phyloP scores from a whole-genome alignment of 1,140 invertebrate species.

The Zaprionus lachaisei region DNA sequence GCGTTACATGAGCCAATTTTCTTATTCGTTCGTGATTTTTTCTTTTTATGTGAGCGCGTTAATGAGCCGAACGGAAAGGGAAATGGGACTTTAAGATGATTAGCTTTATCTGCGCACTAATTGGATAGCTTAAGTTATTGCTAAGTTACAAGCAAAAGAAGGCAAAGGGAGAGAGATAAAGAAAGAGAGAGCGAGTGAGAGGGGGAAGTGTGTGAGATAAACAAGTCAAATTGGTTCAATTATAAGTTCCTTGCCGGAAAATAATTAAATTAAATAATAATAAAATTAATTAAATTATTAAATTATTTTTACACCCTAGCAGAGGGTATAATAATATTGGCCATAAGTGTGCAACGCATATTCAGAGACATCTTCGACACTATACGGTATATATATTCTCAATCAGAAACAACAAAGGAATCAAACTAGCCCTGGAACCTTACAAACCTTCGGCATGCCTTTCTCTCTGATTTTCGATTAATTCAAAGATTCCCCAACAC shows the following conservation, averaged over 20 bases:
- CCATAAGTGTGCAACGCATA: too few relatives aligned
- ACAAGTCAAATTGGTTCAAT: conserved; percentile 24
- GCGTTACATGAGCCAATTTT: conserved; percentile 71
- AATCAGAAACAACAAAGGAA: too few relatives aligned
- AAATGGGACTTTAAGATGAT: conserved; percentile 31
- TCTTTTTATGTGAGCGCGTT: conserved; percentile 8
- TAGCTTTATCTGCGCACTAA: conserved; percentile 35
- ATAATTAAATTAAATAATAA: too few relatives aligned
- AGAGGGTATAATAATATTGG: neutral
- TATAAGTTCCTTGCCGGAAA: neutral
- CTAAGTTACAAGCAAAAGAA: neutral
- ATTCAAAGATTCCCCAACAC: neutral
- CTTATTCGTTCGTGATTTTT: conserved; percentile 28
- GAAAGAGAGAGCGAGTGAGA: neutral
- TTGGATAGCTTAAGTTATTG: conserved; percentile 42
- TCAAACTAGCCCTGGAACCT: too few relatives aligned
- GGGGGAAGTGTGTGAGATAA: neutral
- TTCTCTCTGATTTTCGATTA: neutral
- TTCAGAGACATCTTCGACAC: too few relatives aligned
- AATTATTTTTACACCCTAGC: neutral
- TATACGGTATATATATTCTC: too few relatives aligned
- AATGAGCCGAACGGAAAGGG: conserved; percentile 13
- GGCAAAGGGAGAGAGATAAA: neutral
- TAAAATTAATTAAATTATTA: too few relatives aligned
- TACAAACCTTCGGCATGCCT: too few relatives aligned